A percentile compares a stretch with the other conserved stretches of the same genome.
Evolutionary conservation across 2,113 vertebrate species (phyloP).

Genomic region (Pteropus alecto): DNA sequence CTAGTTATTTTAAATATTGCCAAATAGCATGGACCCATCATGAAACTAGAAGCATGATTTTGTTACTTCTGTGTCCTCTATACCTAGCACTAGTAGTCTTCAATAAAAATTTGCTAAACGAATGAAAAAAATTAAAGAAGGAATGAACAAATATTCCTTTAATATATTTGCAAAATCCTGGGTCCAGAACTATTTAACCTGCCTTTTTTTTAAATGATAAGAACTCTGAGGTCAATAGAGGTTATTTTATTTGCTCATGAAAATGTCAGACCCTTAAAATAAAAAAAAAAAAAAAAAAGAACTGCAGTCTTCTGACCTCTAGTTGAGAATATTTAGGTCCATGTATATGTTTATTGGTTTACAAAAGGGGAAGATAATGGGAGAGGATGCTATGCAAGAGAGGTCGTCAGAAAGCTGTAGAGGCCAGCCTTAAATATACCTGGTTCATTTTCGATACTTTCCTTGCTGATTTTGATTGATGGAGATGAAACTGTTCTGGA

Average conservation of each 20-base stretch:
- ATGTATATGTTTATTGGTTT: not conserved
- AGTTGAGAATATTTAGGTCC: not conserved
- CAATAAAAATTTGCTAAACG: not conserved
- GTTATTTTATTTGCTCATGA: not conserved
- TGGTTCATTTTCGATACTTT: not conserved
- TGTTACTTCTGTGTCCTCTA: not conserved
- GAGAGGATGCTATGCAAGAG: not conserved
- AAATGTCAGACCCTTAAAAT: not conserved
- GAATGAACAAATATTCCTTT: not conserved
- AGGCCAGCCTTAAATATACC: not conserved
- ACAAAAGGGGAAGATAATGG: not conserved
- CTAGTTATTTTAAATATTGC: not conserved
- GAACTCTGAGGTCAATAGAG: not conserved
- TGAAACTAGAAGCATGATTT: not conserved
- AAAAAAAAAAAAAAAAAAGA: not conserved
- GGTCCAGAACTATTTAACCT: not conserved
- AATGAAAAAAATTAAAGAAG: not conserved
- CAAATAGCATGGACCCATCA: not conserved
- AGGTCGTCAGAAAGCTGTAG: not conserved
- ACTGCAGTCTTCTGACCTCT: not conserved
- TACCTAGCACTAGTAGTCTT: not conserved
- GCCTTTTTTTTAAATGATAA: not conserved
- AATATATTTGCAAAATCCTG: not conserved
- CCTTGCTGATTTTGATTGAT: not conserved
- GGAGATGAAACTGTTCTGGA: not conserved